Conservation (phyloP, 1,140 invertebrate species). For the Heterodera carotae region DNA sequence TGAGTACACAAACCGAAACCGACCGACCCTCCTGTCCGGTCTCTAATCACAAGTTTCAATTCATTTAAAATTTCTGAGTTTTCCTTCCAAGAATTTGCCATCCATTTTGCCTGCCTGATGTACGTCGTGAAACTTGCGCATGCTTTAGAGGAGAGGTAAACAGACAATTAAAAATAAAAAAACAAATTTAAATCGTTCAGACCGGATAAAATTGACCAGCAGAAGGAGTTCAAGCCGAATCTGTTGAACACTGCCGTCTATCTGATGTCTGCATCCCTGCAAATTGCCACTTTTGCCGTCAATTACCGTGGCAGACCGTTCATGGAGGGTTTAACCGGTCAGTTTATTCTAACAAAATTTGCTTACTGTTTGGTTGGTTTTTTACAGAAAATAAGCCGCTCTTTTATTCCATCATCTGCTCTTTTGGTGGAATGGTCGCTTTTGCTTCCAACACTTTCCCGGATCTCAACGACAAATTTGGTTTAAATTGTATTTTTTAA, state of each 20-base stretch:
- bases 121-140: constrained; percentile 75
- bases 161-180: too few species aligned
- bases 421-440: constrained; percentile 39
- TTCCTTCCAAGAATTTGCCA: constrained; percentile 75
- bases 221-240: constrained; percentile 85
- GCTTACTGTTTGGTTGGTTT: too few species aligned
- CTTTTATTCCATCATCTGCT: constrained; percentile 73
- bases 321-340: constrained; percentile 83
- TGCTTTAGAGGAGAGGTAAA: constrained; percentile 63
- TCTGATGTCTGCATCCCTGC: constrained; percentile 92
- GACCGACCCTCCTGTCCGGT: too few species aligned
- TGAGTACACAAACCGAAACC: too few species aligned
- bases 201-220: constrained; percentile 72
- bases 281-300: constrained; percentile 95
- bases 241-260: constrained; percentile 96
- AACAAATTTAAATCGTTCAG: constrained; percentile 50
- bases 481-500: neutral
- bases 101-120: constrained; percentile 89
- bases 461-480: constrained; percentile 34
- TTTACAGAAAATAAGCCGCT: constrained; percentile 82
- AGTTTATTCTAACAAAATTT: neutral
- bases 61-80: too few species aligned
- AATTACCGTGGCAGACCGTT: constrained; percentile 98
- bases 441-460: constrained; percentile 30
- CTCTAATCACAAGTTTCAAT: too few species aligned